These are phyloP conservation scores for Onthophagus taurus DNA, from an alignment of 1,140 invertebrate genomes.

Conservation along the genomic window DNA sequence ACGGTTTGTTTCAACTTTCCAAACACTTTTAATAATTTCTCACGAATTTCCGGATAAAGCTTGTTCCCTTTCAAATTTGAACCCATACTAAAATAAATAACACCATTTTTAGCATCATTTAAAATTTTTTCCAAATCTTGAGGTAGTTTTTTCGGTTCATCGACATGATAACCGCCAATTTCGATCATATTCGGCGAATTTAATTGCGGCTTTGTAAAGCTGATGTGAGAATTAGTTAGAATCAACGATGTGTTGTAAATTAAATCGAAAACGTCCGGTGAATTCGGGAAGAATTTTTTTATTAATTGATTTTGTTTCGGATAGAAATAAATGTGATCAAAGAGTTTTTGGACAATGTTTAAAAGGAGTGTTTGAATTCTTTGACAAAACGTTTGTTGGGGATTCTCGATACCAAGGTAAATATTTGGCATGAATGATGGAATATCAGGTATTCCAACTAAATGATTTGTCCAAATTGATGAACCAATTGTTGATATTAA, in stretches of 20 bases:
- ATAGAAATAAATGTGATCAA: conserved; percentile 24
- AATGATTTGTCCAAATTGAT: conserved; percentile 18
- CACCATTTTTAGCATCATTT: conserved; percentile 40
- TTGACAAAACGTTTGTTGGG: conserved; percentile 36
- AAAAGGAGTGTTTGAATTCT: conserved; percentile 33
- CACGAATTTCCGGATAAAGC: conserved; percentile 31
- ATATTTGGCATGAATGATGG: conserved; percentile 32
- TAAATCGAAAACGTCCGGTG: conserved; percentile 41
- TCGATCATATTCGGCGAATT: conserved; percentile 45
- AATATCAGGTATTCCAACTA: conserved; percentile 35
- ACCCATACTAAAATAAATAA: conserved; percentile 49
- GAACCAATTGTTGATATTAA: conserved; percentile 37
- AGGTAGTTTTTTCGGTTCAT: conserved; percentile 32
- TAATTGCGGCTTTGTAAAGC: conserved; percentile 43
- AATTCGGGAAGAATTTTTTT: conserved; percentile 35
- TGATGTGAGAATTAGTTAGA: conserved; percentile 48
- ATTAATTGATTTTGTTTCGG: conserved; percentile 34
- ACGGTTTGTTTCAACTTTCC: conserved; percentile 34
- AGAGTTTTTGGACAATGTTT: conserved; percentile 13
- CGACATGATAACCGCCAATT: conserved; percentile 45
- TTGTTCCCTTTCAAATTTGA: conserved; percentile 43
- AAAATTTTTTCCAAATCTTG: conserved; percentile 40
- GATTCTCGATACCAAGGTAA: conserved; percentile 33
- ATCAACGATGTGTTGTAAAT: conserved; percentile 42
- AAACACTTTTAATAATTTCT: conserved; percentile 32